A percentile compares a stretch with the other conserved stretches of the same genome.
These are phyloP conservation scores for Ophiodon elongatus DNA, from an alignment of 2,113 vertebrate species.

Conservation along the genomic window DNA sequence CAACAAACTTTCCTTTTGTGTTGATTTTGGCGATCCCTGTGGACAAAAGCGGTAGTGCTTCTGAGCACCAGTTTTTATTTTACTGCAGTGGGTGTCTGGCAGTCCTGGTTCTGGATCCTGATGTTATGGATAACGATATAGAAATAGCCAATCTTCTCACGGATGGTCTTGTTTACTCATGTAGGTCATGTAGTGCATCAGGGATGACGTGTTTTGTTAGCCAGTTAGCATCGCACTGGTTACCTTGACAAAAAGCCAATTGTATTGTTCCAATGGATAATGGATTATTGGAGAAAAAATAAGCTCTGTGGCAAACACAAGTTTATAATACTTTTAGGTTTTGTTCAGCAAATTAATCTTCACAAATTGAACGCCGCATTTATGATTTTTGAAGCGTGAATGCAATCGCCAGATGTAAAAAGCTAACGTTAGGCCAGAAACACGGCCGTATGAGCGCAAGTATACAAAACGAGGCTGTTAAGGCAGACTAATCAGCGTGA, in stretches of 20 bases:
- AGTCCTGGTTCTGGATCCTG: no score
- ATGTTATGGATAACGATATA: no score
- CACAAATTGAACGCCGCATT: no score
- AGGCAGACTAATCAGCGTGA: neutral
- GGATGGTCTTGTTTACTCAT: neutral
- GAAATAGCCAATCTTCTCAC: neutral
- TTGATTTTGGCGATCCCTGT: neutral
- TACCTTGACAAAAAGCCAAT: neutral
- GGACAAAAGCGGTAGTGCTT: neutral
- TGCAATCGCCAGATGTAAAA: neutral
- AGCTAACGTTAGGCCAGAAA: neutral
- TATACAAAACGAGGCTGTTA: no score
- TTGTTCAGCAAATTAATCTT: no score
- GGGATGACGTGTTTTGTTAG: neutral
- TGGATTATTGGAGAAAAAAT: neutral
- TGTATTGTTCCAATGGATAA: neutral
- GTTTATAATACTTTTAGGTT: neutral
- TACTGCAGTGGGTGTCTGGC: no score
- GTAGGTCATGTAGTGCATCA: no score
- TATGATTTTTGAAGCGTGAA: no score
- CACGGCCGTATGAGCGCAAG: no score
- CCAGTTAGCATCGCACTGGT: neutral
- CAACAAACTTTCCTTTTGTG: neutral
- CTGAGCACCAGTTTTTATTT: neutral
- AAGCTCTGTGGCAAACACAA: neutral